These are phyloP conservation scores for Dinothrombium tinctorium DNA, from an alignment of 1,140 invertebrate genomes.

Conservation along the genomic window DNA sequence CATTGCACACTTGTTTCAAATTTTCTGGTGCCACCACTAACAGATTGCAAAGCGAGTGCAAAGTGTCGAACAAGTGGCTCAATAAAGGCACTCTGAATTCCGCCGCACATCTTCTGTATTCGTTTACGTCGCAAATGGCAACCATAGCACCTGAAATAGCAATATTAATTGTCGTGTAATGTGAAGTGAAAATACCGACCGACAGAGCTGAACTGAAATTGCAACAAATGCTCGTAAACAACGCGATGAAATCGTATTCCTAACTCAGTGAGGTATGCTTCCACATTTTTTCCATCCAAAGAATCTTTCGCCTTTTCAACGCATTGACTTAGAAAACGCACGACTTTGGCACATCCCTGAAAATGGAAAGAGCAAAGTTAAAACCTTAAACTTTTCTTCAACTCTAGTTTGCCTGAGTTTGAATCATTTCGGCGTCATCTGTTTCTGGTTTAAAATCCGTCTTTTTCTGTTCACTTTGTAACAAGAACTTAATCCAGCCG, in stretches of 20 bases:
- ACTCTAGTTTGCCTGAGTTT: slow-evolving; percentile 17
- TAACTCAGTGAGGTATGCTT: slow-evolving; percentile 59
- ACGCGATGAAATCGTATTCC: slow-evolving; percentile 70
- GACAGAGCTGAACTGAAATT: slow-evolving; percentile 82
- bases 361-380: slow-evolving; percentile 15
- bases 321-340: slow-evolving; percentile 51
- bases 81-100: slow-evolving; percentile 47
- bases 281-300: slow-evolving; percentile 80
- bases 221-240: slow-evolving; percentile 82
- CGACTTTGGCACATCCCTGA: slow-evolving; percentile 65
- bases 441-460: slow-evolving; percentile 83
- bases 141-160: slow-evolving; percentile 57
- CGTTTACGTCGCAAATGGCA: slow-evolving; percentile 92
- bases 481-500: slow-evolving; percentile 68
- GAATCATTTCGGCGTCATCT: slow-evolving; percentile 20
- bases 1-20: slow-evolving; percentile 75
- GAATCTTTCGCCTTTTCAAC: slow-evolving; percentile 53
- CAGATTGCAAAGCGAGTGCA: slow-evolving; percentile 85
- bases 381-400: slow-evolving; percentile 6
- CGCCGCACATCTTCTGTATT: slow-evolving; percentile 56
- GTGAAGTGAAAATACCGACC: slow-evolving; percentile 27
- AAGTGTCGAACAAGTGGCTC: slow-evolving; percentile 65
- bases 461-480: slow-evolving; percentile 83
- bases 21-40: slow-evolving; percentile 87
- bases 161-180: slow-evolving; percentile 4